phyloP scores from a whole-genome alignment of 2,113 vertebrate species.

The Pygathrix nemaeus region DNA sequence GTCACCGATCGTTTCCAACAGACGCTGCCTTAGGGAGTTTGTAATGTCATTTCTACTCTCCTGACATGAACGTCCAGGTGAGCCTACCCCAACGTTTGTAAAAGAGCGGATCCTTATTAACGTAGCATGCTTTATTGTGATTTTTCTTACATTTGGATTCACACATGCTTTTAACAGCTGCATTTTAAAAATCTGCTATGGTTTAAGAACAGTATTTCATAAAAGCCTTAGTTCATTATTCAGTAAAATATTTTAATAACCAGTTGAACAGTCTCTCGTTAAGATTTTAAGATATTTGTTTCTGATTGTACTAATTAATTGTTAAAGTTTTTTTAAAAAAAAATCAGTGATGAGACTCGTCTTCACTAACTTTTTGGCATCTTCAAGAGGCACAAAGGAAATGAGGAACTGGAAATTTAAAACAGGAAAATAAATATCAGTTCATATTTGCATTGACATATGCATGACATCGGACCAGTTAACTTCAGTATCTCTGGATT shows the following conservation, averaged over 20 bases:
- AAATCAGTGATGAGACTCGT: neutral
- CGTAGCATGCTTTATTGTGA: slow-evolving; percentile 53
- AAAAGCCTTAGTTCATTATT: neutral
- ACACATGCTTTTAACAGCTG: neutral
- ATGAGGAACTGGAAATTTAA: slow-evolving; percentile 15
- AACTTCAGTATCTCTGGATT: neutral
- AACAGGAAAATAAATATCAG: neutral
- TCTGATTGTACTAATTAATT: neutral
- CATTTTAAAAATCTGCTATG: neutral
- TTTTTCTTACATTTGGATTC: neutral
- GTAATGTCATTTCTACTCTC: slow-evolving; percentile 23
- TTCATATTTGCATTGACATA: neutral
- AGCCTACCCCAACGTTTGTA: neutral
- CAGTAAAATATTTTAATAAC: slow-evolving; percentile 37
- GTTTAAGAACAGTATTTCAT: slow-evolving; percentile 23
- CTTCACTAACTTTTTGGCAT: slow-evolving; percentile 27
- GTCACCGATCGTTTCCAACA: slow-evolving; percentile 45
- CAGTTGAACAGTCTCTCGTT: neutral
- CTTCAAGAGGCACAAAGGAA: slow-evolving; percentile 24
- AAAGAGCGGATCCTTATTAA: slow-evolving; percentile 50
- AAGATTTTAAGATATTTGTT: slow-evolving; percentile 48
- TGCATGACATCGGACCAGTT: neutral
- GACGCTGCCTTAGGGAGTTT: neutral
- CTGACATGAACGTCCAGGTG: neutral
- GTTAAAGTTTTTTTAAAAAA: neutral